phyloP scores from a whole-genome alignment of 2,113 vertebrate species.

The Amia ocellicauda region DNA sequence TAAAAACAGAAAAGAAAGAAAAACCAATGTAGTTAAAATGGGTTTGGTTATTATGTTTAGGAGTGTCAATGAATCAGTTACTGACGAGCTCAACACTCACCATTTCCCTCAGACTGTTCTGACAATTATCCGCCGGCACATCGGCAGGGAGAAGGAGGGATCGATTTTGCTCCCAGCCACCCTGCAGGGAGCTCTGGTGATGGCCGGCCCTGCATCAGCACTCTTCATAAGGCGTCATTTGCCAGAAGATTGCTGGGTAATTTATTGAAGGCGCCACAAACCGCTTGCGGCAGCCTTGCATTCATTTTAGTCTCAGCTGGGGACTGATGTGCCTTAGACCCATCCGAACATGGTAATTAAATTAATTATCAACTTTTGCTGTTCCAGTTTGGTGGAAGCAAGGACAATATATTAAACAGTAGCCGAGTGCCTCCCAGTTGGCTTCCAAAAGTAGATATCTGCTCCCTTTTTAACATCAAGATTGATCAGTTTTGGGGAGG shows the following conservation, averaged over 20 bases:
- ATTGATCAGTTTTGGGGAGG: neutral
- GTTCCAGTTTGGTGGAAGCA: neutral
- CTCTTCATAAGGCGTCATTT: constrained; percentile 11
- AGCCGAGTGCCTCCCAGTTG: neutral
- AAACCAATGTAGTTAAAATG: no score
- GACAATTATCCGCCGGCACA: neutral
- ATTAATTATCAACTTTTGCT: neutral
- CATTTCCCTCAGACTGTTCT: neutral
- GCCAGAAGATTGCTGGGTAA: constrained; percentile 7
- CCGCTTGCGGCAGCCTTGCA: neutral
- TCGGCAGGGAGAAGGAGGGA: neutral
- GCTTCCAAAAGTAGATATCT: neutral
- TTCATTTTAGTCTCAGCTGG: constrained; percentile 5
- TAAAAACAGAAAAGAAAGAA: no score
- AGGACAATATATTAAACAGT: neutral
- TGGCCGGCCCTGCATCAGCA: neutral
- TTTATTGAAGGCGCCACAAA: constrained; percentile 3
- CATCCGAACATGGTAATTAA: constrained; percentile 10
- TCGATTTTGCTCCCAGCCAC: neutral
- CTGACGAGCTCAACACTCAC: neutral
- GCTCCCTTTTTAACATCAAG: neutral
- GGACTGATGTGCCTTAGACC: neutral
- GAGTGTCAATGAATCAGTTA: no score
- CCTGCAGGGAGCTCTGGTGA: neutral
- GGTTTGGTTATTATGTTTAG: no score